phyloP scores from a whole-genome alignment of 2,113 vertebrate genomes.

The Cervus canadensis region DNA sequence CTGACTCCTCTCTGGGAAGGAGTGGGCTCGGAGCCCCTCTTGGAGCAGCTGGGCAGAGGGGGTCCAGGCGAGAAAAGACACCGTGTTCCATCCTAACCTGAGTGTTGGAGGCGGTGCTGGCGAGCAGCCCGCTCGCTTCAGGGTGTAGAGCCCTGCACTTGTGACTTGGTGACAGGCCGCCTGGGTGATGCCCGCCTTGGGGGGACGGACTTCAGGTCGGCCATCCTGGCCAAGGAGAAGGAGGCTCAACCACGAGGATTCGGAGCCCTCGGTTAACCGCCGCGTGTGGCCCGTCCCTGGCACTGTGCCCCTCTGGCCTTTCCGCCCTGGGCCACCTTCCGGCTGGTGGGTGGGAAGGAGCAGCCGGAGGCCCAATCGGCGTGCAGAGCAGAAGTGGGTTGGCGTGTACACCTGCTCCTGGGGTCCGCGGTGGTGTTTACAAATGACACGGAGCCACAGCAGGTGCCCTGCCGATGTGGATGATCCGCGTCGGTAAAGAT shows the following conservation, averaged over 20 bases:
- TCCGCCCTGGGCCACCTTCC: background rate
- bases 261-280: background rate
- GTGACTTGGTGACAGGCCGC: fast-evolving
- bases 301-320: background rate
- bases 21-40: background rate
- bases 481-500: background rate
- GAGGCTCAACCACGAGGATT: background rate
- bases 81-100: fast-evolving
- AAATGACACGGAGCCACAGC: fast-evolving
- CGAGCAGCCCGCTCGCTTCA: fast-evolving
- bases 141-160: background rate
- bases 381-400: background rate
- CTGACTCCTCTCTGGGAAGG: background rate
- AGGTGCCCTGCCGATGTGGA: fast-evolving
- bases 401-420: background rate
- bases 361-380: background rate
- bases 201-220: background rate
- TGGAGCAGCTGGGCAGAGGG: background rate
- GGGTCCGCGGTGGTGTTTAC: background rate
- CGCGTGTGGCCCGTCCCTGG: background rate
- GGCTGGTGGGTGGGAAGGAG: background rate
- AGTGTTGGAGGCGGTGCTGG: fast-evolving
- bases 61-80: background rate
- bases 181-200: fast-evolving
- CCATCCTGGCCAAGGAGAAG: fast-evolving